Conservation (phyloP, 2,113 vertebrate genomes). For the Xiphophorus hellerii region DNA sequence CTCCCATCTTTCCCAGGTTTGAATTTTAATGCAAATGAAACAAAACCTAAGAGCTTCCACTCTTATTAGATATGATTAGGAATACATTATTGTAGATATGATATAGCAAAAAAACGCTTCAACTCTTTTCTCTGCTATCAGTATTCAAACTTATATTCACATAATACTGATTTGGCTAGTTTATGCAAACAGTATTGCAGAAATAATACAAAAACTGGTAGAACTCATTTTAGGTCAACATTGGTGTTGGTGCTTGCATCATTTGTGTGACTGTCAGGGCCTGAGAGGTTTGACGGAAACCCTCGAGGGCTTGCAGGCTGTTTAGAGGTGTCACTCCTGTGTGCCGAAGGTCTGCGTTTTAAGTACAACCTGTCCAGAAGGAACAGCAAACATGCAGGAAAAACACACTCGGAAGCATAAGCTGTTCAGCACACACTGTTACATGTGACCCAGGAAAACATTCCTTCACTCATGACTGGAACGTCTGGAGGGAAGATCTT, state of each 20-base stretch:
- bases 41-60: not conserved
- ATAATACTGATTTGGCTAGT: not conserved
- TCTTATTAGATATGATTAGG: not conserved
- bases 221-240: too few species aligned
- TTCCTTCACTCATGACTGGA: conserved; percentile 64
- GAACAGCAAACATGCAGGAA: conserved; percentile 23
- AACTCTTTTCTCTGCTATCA: not conserved
- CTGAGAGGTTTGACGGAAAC: conserved; percentile 34
- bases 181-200: not conserved
- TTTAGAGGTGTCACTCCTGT: not conserved
- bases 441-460: conserved; percentile 69
- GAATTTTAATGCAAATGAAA: not conserved
- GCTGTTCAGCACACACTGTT: conserved; percentile 31
- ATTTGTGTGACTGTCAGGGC: conserved; percentile 40
- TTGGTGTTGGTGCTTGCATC: too few species aligned
- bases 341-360: not conserved
- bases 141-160: not conserved
- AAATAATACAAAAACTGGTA: not conserved
- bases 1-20: not conserved
- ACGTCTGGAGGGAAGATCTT: conserved; percentile 65
- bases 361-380: not conserved
- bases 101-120: not conserved
- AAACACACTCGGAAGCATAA: conserved; percentile 31
- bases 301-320: conserved; percentile 10
- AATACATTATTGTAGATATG: not conserved